Evolutionary conservation across 2,797 vertebrate genomes (phyloP).

Genomic region (Pogoniulus pusillus): DNA sequence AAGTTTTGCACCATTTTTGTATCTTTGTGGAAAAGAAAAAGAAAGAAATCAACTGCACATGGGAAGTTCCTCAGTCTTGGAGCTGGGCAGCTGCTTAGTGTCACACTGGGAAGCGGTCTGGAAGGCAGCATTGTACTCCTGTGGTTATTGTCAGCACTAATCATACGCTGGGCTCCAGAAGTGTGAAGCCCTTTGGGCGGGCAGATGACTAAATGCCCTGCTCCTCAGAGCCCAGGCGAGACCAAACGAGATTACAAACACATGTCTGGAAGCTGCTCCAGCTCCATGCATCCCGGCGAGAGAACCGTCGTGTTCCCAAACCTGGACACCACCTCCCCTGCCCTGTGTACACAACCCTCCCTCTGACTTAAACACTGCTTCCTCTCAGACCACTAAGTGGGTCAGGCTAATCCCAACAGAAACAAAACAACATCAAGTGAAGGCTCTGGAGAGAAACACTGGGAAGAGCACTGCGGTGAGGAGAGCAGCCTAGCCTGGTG

Average conservation of each 20-base stretch:
- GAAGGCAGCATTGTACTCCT: conserved; percentile 42
- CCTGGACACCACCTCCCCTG: not conserved
- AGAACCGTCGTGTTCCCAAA: not conserved
- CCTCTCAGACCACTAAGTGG: not conserved
- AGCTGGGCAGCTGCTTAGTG: conserved; percentile 56
- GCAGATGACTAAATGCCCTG: conserved; percentile 41
- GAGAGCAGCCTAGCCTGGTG: not conserved
- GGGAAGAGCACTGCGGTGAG: rapidly evolving
- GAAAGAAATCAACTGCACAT: conserved; percentile 30
- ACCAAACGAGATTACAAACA: conserved; percentile 65
- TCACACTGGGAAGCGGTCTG: conserved; percentile 43
- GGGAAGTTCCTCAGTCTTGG: conserved; percentile 58
- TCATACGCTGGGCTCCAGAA: not conserved
- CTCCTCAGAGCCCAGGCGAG: conserved; percentile 9
- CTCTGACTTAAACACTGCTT: not conserved
- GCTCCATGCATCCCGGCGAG: not conserved
- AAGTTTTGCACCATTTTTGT: not conserved
- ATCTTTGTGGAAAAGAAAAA: not conserved
- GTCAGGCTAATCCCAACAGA: not conserved
- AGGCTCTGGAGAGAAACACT: not conserved
- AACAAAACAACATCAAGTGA: not conserved
- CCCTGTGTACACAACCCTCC: not conserved
- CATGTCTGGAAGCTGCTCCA: conserved; percentile 23
- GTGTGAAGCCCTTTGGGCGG: conserved; percentile 65
- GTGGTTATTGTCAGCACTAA: conserved; percentile 72